Conservation (phyloP, 1,140 invertebrate species). For the Sminthurides bifidus region DNA sequence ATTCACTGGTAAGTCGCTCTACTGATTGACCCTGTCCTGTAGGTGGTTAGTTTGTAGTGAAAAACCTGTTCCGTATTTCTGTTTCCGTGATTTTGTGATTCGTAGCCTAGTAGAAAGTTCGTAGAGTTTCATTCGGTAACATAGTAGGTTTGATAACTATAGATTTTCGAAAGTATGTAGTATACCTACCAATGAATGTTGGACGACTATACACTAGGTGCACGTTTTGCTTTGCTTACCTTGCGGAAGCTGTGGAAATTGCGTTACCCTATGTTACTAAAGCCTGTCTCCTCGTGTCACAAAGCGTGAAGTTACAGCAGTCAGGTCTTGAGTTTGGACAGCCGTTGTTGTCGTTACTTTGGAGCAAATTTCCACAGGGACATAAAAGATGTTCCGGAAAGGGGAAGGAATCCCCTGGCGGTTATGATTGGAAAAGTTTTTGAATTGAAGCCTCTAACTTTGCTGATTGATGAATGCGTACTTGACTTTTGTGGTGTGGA, state of each 20-base stretch:
- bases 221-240: no score
- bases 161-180: background rate
- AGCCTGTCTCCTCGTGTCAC: no score
- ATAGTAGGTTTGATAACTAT: background rate
- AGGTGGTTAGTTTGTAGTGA: background rate
- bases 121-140: background rate
- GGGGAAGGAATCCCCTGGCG: no score
- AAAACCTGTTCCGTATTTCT: background rate
- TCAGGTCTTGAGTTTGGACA: no score
- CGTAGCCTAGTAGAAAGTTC: background rate
- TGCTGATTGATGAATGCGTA: conserved; percentile 8
- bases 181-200: conserved; percentile 4
- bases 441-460: conserved; percentile 7
- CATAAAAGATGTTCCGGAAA: no score
- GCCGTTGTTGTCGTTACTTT: no score
- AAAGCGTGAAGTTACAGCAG: no score
- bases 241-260: no score
- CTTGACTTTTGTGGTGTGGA: conserved; percentile 9
- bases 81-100: background rate
- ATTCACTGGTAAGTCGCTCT: conserved; percentile 25
- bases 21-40: background rate
- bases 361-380: no score
- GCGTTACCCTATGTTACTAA: no score
- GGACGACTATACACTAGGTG: no score
- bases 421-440: no score